Conservation (phyloP, 2,113 vertebrate species). For the Hydrolagus affinis region DNA sequence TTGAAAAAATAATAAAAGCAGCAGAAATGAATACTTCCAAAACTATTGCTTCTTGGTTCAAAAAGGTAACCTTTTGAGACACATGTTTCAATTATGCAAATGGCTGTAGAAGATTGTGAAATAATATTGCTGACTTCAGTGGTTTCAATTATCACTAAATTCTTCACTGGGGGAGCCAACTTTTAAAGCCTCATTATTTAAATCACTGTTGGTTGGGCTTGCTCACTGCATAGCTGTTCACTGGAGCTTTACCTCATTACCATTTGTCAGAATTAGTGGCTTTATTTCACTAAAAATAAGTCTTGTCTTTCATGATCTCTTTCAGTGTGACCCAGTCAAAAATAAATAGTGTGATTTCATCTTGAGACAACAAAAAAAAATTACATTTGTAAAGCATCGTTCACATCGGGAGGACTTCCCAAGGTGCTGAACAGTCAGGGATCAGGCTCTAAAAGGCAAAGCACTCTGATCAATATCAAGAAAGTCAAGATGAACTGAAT, state of each 20-base stretch:
- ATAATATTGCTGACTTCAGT: not conserved
- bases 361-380: no score
- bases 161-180: not conserved
- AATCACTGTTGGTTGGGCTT: not conserved
- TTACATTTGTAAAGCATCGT: no score
- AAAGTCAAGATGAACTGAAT: not conserved
- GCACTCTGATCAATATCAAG: not conserved
- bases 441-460: not conserved
- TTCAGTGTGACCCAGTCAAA: not conserved
- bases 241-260: no score
- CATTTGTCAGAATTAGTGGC: not conserved
- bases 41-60: not conserved
- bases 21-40: not conserved
- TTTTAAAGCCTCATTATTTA: not conserved
- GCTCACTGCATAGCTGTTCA: not conserved
- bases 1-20: not conserved
- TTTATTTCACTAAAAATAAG: not conserved
- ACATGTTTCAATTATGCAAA: not conserved
- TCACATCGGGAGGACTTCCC: no score
- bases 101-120: not conserved
- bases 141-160: not conserved
- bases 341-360: not conserved
- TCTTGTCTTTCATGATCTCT: not conserved
- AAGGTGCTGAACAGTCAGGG: no score
- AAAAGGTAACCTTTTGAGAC: not conserved